Evolutionary conservation across 2,797 vertebrate species (phyloP), one percentile per base, ranked within the genome.

Genomic region (Percopsis omiscomaycus): DNA sequence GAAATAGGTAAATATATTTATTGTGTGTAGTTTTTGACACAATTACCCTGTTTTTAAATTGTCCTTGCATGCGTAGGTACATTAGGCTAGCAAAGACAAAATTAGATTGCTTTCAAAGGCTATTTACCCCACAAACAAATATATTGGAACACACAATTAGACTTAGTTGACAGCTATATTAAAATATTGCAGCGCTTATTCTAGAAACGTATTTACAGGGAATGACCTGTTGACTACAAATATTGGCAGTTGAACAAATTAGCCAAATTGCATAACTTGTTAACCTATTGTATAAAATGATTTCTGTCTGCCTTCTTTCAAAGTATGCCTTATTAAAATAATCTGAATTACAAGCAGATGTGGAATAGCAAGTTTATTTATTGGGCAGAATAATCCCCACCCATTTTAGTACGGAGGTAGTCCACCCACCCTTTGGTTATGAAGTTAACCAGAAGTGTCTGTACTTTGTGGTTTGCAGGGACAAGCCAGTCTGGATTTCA

Each of bases 391-490:
- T 28, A 64, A 68, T 70, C 55, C 9, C 55, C 16, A 62, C 56
- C 58, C 2, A 30, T 55, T 49, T 71, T 76, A 61, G 71, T 55
- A 66, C 68, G 66, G 65, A 74, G 58, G 47, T 61, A 54, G 49
- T 42, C 15, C 16, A 42, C 56, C 73, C 63, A 69, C 47, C 22
- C 3, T 29, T 37, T 10, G 29, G 47, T 60, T 46, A 74, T 69
- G 59, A 75, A 56, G 66, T 69, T 28, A 61, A 76, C 59, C 63
- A 80, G 80, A 74, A 68, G 58, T 50, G 63, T 59, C 54, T 74
- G 70, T 77, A 75, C 68, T 81, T 80, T 81, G 84, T 77, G 81
- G 80, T 87, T 75, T 77, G 61, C n/a, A 66, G 69, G 51, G 54
- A 70, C 37, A 70, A 64, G 32, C 52, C 74, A 61, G 70, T 60